Base-by-base conservation (phyloP, 2,888 invertebrate genomes). In the Pristionchus japonicus region DNA sequence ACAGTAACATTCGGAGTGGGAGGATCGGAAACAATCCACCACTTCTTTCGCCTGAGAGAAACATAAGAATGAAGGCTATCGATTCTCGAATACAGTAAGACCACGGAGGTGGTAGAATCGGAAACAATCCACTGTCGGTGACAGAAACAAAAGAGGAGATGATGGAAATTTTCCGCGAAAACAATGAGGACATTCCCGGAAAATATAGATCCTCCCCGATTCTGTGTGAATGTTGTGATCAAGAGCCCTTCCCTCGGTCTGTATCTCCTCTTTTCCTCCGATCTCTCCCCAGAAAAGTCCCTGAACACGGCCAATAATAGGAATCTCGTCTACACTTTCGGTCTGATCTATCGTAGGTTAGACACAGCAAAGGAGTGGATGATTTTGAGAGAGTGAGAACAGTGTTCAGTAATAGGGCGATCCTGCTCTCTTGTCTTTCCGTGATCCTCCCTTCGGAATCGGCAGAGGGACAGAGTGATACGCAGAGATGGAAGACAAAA, bases 131-230 rank as follows among this genome's bases (percentile, higher is more conserved):
- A 31, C 27, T 43, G 77, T 77, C 77, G 27, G 9, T 23, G n/a
- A 34, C 40, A 27, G 77, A 77, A 43, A 77, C 43, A 77, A 77
- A n/a, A n/a, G 40, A 40, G 40, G 40, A n/a, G 77, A 77, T 77
- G 77, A 77, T 77, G 47, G 74, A 74, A 74, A 74, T 77, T 27
- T 4, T 40, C 43, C n/a, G 0, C 43, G 77, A 77, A 77, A 77
- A 77, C 77, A 77, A 77, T 43, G 43, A 77, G 77, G 77, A 77
- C 77, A 77, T 77, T 77, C 77, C 67, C 77, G 77, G 77, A 77
- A 77, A 43, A 77, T 47, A 77, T 17, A n/a, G 70, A 77, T 77
- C 77, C 77, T 47, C 77, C 43, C 77, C 43, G 27, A 15, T 40
- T 74, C 74, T 40, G 43, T 27, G 77, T 77, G 47, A 77, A 11